Evolutionary conservation across 2,113 vertebrate species (phyloP).

Genomic region (Peromyscus californicus): DNA sequence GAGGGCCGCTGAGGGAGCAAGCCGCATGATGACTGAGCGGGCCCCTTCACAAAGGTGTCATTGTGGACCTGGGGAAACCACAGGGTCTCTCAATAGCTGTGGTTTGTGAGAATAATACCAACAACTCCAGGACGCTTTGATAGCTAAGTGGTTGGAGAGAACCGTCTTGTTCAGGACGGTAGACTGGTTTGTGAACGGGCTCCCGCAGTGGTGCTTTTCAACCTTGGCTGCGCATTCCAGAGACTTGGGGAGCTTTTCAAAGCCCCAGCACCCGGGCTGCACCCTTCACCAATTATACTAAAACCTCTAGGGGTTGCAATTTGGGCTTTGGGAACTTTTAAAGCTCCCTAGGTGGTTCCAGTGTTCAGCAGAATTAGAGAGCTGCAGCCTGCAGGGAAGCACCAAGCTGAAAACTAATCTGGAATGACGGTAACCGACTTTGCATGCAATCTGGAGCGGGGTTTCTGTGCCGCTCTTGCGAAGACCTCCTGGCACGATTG

Average conservation of each 20-base stretch:
- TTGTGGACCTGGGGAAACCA: conserved; percentile 15
- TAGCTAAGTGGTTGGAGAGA: conserved; percentile 62
- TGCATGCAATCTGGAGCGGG: background rate
- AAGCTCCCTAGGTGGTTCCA: conserved; percentile 34
- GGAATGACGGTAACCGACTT: background rate
- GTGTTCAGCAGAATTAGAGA: background rate
- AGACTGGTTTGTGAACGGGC: conserved; percentile 47
- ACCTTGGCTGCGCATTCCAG: conserved; percentile 60
- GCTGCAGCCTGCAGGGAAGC: background rate
- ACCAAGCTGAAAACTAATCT: background rate
- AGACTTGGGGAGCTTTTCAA: conserved; percentile 73
- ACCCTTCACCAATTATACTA: conserved; percentile 61
- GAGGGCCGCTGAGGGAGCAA: background rate
- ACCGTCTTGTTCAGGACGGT: conserved; percentile 66
- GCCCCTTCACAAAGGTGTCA: background rate
- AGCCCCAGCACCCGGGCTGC: conserved; percentile 38
- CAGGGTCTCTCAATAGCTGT: conserved; percentile 7
- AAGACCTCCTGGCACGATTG: background rate
- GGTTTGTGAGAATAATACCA: conserved; percentile 13
- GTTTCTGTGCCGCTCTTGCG: background rate
- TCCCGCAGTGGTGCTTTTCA: conserved; percentile 39
- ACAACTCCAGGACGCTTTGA: conserved; percentile 53
- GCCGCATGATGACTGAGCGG: background rate
- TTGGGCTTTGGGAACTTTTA: conserved; percentile 56
- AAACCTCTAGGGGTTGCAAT: conserved; percentile 48